Percentiles rank a stretch among this genome's conserved stretches.
These are phyloP conservation scores for Erebia ligea DNA, from an alignment of 2,888 invertebrate genomes.

Conservation along the genomic window DNA sequence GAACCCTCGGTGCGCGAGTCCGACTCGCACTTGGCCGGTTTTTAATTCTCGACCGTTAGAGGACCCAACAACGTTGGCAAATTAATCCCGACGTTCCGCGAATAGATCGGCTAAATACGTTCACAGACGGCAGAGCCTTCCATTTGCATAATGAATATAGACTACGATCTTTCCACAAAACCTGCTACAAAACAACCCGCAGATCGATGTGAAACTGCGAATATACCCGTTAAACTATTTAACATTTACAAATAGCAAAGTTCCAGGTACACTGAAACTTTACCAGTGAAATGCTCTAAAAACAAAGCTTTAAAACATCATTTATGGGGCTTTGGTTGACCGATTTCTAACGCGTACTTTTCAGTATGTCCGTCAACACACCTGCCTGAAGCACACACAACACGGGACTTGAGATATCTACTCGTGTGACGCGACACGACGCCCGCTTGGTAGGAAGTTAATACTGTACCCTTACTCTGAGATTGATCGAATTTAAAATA, in stretches of 20 bases:
- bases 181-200: constrained; percentile 52
- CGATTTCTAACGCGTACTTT: constrained; percentile 64
- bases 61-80: constrained; percentile 30
- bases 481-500: too few relatives aligned
- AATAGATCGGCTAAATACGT: constrained; percentile 70
- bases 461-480: too few relatives aligned
- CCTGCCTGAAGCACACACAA: too few relatives aligned
- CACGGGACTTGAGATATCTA: too few relatives aligned
- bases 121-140: constrained; percentile 55
- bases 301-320: constrained; percentile 49
- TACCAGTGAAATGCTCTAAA: constrained; percentile 47
- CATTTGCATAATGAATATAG: constrained; percentile 75
- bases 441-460: too few relatives aligned
- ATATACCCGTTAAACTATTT: constrained; percentile 51
- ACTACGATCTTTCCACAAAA: constrained; percentile 59
- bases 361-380: constrained; percentile 46
- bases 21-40: too few relatives aligned
- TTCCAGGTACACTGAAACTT: constrained; percentile 43
- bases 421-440: too few relatives aligned
- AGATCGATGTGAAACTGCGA: constrained; percentile 24
- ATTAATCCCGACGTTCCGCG: constrained; percentile 48
- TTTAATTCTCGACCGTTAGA: constrained; percentile 3
- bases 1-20: too few relatives aligned
- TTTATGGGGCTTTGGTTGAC: constrained; percentile 64
- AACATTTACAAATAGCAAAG: constrained; percentile 54